A percentile compares a stretch with the other conserved stretches of the same genome.
phyloP scores from a whole-genome alignment of 2,888 invertebrate species.

The Rhamnusium bicolor region DNA sequence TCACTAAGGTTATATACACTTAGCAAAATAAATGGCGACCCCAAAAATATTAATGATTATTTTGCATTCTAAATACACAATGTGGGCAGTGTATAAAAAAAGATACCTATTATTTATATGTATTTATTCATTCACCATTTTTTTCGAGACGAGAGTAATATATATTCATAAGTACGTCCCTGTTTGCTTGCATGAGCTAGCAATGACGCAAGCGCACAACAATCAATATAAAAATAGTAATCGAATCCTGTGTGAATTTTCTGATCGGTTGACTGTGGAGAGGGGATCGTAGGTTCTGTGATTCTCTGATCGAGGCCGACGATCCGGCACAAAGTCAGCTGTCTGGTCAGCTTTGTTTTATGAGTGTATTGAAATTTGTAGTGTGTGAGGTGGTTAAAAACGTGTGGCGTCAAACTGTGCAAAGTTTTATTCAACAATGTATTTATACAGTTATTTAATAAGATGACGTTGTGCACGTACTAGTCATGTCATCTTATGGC shows the following conservation, averaged over 20 bases:
- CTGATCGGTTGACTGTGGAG: neutral
- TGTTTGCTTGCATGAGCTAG: neutral
- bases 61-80: no score
- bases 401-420: conserved; percentile 16
- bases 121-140: no score
- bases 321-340: neutral
- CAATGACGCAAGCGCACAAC: neutral
- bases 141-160: no score
- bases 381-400: conserved; percentile 2
- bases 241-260: no score
- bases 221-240: neutral
- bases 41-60: no score
- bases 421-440: conserved; percentile 3
- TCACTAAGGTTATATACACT: no score
- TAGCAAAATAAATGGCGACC: no score
- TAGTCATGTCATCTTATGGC: conserved; percentile 39
- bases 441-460: neutral
- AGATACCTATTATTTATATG: no score
- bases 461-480: conserved; percentile 18
- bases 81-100: no score
- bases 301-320: neutral
- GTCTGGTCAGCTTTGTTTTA: conserved; percentile 8
- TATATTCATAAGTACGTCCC: neutral
- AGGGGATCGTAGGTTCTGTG: neutral
- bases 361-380: neutral